Conservation (phyloP, 2,113 vertebrate species). For the Camelus bactrianus region DNA sequence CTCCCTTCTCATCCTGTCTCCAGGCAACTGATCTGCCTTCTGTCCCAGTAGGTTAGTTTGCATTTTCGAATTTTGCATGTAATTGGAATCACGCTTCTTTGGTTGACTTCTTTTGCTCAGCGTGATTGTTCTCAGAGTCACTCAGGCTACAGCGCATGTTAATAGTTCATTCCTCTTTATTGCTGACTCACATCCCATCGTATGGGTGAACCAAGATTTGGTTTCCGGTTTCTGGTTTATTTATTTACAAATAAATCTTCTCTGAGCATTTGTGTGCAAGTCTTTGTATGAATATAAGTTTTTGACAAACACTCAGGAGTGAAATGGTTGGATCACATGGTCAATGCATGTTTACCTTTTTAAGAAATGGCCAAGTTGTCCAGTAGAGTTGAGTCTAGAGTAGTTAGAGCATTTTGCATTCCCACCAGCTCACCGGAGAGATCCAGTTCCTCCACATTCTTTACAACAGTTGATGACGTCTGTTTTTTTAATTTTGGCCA, state of each 20-base stretch:
- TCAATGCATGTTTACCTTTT: background rate
- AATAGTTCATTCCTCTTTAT: background rate
- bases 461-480: background rate
- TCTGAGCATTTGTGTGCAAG: background rate
- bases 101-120: background rate
- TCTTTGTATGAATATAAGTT: background rate
- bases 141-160: rapidly evolving
- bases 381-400: background rate
- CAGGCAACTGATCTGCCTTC: background rate
- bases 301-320: background rate
- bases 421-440: background rate
- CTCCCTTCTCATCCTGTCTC: background rate
- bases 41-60: background rate
- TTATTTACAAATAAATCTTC: background rate
- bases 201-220: background rate
- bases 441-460: background rate
- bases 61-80: background rate
- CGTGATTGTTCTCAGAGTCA: background rate
- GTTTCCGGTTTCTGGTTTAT: background rate
- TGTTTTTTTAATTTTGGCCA: background rate
- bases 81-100: background rate
- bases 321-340: background rate
- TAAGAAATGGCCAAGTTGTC: background rate
- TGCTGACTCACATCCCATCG: background rate
- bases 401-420: background rate